Conservation (phyloP, 2,113 vertebrate species). For the Phainopepla nitens region DNA sequence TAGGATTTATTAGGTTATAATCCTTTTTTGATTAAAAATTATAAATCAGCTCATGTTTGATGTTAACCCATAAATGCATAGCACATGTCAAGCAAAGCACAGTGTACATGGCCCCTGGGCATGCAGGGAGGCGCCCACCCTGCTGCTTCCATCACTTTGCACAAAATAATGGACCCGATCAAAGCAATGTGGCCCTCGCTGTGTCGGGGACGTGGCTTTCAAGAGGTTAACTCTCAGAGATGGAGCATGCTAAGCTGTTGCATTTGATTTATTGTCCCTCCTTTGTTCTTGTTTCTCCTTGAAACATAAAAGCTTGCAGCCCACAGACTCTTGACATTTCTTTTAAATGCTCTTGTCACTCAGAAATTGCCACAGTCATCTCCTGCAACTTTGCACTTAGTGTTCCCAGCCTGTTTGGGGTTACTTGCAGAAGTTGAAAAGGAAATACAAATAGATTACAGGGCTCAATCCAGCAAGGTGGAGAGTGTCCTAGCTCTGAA, state of each 20-base stretch:
- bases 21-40: constrained; percentile 67
- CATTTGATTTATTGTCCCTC: constrained; percentile 60
- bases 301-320: constrained; percentile 61
- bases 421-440: constrained; percentile 12
- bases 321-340: constrained; percentile 64
- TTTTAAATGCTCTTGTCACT: constrained; percentile 62
- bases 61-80: constrained; percentile 53
- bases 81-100: constrained; percentile 22
- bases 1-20: constrained; percentile 60
- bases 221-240: constrained; percentile 57
- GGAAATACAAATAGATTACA: constrained; percentile 9
- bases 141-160: background rate
- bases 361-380: constrained; percentile 51
- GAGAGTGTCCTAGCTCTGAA: constrained; percentile 3
- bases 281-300: constrained; percentile 66
- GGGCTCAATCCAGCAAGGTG: background rate
- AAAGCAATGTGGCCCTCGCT: background rate
- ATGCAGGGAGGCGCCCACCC: background rate
- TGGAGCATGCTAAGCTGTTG: constrained; percentile 40
- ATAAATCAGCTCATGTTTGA: constrained; percentile 59
- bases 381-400: constrained; percentile 14
- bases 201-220: background rate
- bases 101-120: background rate
- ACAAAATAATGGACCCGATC: constrained; percentile 15
- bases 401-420: background rate